These are phyloP conservation scores for Osedax fenrisi DNA, from an alignment of 2,888 invertebrate genomes.

Conservation along the genomic window DNA sequence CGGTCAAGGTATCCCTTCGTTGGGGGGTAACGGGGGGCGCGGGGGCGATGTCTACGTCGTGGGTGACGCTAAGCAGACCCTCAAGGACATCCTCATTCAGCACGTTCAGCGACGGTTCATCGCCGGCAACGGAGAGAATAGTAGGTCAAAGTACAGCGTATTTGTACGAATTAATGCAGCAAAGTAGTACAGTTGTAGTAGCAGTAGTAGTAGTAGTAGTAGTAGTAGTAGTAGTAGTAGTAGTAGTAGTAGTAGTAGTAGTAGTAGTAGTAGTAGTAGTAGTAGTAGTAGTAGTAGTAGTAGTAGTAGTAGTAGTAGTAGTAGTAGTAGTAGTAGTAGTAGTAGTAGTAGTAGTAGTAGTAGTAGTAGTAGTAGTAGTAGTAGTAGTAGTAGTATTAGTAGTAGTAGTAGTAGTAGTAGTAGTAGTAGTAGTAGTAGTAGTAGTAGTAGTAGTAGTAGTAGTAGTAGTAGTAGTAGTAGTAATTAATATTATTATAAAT, in stretches of 20 bases:
- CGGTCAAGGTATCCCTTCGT: conserved; percentile 65
- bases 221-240: conserved; percentile 12
- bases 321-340: conserved; percentile 18
- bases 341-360: conserved; percentile 28
- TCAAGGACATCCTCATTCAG: conserved; percentile 48
- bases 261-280: conserved; percentile 29
- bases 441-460: conserved; percentile 19
- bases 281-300: conserved; percentile 30
- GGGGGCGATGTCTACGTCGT: conserved; percentile 71
- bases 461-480: conserved; percentile 19
- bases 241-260: conserved; percentile 25
- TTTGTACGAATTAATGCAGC: too few relatives aligned
- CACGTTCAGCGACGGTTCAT: conserved; percentile 57
- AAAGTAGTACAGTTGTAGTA: too few relatives aligned
- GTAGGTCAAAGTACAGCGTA: too few relatives aligned
- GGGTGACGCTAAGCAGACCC: conserved; percentile 40
- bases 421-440: conserved; percentile 20
- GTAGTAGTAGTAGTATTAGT: not conserved
- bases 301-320: conserved; percentile 27
- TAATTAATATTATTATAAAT: too few relatives aligned
- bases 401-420: conserved; percentile 1
- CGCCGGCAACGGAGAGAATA: conserved; percentile 66
- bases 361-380: conserved; percentile 20
- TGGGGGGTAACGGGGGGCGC: conserved; percentile 75
- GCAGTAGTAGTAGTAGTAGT: not conserved